Evolutionary conservation across 2,113 vertebrate genomes (phyloP).

Genomic region (Istiophorus platypterus): DNA sequence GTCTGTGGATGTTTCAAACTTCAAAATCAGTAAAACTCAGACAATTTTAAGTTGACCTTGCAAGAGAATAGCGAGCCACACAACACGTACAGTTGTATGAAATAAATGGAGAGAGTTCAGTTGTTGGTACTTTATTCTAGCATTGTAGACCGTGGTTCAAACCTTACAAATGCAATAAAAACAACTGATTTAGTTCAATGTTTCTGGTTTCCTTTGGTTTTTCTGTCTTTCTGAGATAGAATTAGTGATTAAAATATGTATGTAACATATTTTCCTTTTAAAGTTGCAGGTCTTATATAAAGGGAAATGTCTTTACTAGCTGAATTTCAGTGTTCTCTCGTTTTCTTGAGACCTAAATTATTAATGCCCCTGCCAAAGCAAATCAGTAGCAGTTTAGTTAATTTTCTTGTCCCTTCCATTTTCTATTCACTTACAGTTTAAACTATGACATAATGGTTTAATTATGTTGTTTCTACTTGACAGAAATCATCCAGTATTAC

Average conservation of each 20-base stretch:
- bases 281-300: background rate
- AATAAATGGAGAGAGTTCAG: background rate
- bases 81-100: background rate
- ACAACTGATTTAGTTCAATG: background rate
- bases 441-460: background rate
- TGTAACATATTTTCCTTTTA: background rate
- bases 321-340: background rate
- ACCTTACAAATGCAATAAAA: conserved; percentile 12
- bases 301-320: background rate
- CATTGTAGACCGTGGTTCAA: background rate
- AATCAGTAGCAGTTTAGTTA: background rate
- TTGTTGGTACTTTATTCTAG: background rate
- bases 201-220: conserved; percentile 26
- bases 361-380: background rate
- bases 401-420: background rate
- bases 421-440: background rate
- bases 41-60: background rate
- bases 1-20: conserved; percentile 2
- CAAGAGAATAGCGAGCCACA: background rate
- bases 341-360: background rate
- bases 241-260: background rate
- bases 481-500: conserved; percentile 71
- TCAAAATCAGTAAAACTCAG: background rate
- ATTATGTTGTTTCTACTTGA: conserved; percentile 42
- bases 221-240: background rate